Evolutionary conservation across 2,888 invertebrate genomes (phyloP).

Genomic region (Nebria brevicollis): DNA sequence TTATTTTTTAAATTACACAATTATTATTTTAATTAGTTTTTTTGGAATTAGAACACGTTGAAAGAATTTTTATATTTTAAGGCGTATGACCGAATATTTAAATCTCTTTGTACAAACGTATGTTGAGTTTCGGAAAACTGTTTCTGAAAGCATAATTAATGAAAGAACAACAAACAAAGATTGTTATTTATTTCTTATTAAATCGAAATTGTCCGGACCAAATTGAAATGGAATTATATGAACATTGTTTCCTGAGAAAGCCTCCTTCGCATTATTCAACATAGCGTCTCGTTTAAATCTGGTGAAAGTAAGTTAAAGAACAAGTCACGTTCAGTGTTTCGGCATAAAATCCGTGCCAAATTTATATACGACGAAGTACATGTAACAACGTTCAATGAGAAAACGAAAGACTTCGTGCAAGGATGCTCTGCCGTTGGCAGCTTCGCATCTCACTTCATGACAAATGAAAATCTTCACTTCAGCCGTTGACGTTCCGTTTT

Average conservation of each 20-base stretch:
- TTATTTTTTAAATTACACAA: background rate
- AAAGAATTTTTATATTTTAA: no score
- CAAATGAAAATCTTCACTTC: conserved; percentile 45
- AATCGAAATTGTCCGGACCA: background rate
- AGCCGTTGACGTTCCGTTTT: conserved; percentile 43
- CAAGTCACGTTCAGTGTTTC: conserved; percentile 40
- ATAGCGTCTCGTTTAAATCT: background rate
- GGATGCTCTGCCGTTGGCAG: background rate
- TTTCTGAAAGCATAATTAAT: background rate
- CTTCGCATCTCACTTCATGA: conserved; percentile 22
- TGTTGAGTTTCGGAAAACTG: no score
- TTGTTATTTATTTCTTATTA: background rate
- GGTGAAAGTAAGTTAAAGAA: conserved; percentile 39
- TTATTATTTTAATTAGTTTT: no score
- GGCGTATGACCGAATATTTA: no score
- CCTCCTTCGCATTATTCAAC: background rate
- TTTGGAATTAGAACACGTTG: no score
- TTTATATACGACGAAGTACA: conserved; percentile 36
- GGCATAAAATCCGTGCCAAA: conserved; percentile 39
- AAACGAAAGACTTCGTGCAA: background rate
- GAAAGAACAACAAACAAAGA: background rate
- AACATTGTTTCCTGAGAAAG: background rate
- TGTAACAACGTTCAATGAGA: conserved; percentile 41
- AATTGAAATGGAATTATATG: background rate
- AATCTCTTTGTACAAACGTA: no score